Conservation (phyloP, 2,888 invertebrate species). For the Unio delphinus region DNA sequence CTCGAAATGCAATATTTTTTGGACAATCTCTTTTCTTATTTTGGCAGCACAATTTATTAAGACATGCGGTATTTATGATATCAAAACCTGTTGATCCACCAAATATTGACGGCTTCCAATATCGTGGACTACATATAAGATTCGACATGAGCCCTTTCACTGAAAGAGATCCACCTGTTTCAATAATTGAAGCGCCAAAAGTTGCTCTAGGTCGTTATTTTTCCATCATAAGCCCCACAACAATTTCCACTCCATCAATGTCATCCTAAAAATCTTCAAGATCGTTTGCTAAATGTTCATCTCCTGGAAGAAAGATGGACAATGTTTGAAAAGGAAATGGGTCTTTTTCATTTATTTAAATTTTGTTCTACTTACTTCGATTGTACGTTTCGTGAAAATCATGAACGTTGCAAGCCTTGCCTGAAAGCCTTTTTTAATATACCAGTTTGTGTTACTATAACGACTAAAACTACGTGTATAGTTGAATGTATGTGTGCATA, state of each 20-base stretch:
- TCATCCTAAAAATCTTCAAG: slow-evolving; percentile 69
- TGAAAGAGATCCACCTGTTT: slow-evolving; percentile 71
- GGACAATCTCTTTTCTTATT: slow-evolving; percentile 65
- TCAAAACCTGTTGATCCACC: slow-evolving; percentile 71
- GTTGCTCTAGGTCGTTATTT: slow-evolving; percentile 62
- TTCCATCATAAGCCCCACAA: slow-evolving; percentile 69
- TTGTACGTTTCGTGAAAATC: too few relatives aligned
- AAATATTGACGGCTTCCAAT: slow-evolving; percentile 73
- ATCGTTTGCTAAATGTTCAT: slow-evolving; percentile 64
- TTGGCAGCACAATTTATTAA: slow-evolving; percentile 69
- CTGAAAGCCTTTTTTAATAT: too few relatives aligned
- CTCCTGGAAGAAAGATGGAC: slow-evolving; percentile 50
- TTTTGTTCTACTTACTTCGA: too few relatives aligned
- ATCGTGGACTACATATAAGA: slow-evolving; percentile 69
- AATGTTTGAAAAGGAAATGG: too few relatives aligned
- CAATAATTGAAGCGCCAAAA: slow-evolving; percentile 67
- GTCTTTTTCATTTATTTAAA: too few relatives aligned
- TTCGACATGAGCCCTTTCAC: slow-evolving; percentile 71
- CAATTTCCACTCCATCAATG: slow-evolving; percentile 72
- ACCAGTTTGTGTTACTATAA: too few relatives aligned
- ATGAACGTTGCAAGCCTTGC: too few relatives aligned
- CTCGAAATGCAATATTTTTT: not conserved
- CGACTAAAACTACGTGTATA: too few relatives aligned
- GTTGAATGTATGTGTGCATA: too few relatives aligned
- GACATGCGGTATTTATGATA: slow-evolving; percentile 67